Base-by-base conservation (phyloP, 2,113 vertebrate species). In the Odobenus rosmarus region DNA sequence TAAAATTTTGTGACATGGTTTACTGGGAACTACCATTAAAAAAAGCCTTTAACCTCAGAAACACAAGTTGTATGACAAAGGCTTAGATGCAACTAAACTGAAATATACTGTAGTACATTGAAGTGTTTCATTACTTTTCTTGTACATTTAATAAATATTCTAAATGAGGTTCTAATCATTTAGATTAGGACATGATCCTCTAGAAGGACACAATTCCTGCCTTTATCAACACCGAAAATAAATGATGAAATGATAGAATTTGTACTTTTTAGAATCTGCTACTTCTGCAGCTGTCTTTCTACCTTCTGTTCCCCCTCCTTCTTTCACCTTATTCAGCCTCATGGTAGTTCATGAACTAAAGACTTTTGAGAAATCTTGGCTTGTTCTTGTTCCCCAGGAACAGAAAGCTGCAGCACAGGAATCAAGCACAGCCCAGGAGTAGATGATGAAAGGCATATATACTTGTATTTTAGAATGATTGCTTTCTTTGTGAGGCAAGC, bases 1-100 rank as follows among this genome's bases (percentile, higher is more conserved):
- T 95, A 96, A 92, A 28, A 77, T 92, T 95, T 96, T 93, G 26
- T 94, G 59, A 90, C 24, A 13, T 96, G 51, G 86, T 85, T 93
- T 94, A 62, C 42, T 83, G 36, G 72, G 21, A 97, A 87, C n/a
- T 93, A 11, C 76, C 36, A 42, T 51, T 88, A 14, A 59, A 80
- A 36, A 81, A 72, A 31, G 21, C 59, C 4, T 90, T 92, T 80
- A 72, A 77, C n/a, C 12, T 86, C 33, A 90, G 59, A 89, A 92
- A 53, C 24, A 64, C 55, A 28, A 21, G 18, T 62, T 64, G 0
- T 89, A 26, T 83, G 71, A n/a, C 31, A 83, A 53, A 71, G 86
- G 21, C 53, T 84, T 95, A 81, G 13, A 31, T 88, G 67, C 12
- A 92, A 1, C 42, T 76, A 42, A 88, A 51, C 28, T 64, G 61